Evolutionary conservation across 2,113 vertebrate species (phyloP).

Genomic region (Symphodus melops): DNA sequence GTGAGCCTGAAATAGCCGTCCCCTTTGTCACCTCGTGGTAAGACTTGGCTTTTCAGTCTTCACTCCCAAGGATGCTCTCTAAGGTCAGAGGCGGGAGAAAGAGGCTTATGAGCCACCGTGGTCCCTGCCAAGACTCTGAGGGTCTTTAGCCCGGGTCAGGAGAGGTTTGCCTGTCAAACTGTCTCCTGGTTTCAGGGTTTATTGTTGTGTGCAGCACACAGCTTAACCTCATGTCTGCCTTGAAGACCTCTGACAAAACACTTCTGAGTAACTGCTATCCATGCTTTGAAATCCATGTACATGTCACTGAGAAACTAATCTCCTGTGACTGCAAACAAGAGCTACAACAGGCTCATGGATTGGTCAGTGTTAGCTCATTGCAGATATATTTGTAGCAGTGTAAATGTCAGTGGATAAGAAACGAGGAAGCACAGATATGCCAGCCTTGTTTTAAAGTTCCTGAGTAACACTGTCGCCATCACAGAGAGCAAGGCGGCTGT

Average conservation of each 20-base stretch:
- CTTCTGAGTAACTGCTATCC: conserved; percentile 2
- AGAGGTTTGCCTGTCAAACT: conserved; percentile 34
- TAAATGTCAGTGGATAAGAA: not conserved
- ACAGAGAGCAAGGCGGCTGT: not conserved
- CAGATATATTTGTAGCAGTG: not conserved
- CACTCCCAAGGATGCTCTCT: conserved; percentile 38
- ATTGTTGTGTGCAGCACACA: conserved; percentile 17
- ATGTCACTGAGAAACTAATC: conserved; percentile 10
- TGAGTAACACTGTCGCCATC: not conserved
- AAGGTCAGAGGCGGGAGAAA: conserved; percentile 52
- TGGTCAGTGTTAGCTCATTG: not conserved
- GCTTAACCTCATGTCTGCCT: conserved; percentile 35
- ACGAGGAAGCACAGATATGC: not conserved
- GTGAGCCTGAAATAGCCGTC: conserved; percentile 58
- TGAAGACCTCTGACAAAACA: conserved; percentile 33
- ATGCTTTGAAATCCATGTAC: conserved; percentile 13
- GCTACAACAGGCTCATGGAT: not conserved
- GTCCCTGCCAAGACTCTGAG: conserved; percentile 26
- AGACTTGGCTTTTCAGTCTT: conserved; percentile 56
- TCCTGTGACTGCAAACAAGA: not conserved
- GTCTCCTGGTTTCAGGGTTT: conserved; percentile 44
- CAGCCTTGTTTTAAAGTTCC: not conserved
- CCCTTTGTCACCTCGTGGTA: conserved; percentile 51
- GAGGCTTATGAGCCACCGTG: conserved; percentile 55
- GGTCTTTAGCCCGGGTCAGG: conserved; percentile 52